phyloP scores from a whole-genome alignment of 1,140 invertebrate species.

The Panulirus ornatus region DNA sequence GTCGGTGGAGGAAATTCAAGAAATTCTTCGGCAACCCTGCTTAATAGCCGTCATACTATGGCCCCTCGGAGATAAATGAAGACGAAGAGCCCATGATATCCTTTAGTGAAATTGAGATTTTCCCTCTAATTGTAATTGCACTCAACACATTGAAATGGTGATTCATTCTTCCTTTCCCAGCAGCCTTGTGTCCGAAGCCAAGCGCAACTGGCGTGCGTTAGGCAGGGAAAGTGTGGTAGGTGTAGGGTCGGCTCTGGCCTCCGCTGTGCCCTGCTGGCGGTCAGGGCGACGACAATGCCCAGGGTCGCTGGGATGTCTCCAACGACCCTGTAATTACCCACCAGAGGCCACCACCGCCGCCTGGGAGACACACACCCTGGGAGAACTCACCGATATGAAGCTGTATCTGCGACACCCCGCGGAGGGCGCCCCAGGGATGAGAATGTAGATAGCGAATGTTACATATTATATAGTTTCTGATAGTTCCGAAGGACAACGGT shows the following conservation, averaged over 20 bases:
- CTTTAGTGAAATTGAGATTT: constrained; percentile 42
- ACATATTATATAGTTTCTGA: too few species aligned
- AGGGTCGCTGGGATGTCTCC: constrained; percentile 29
- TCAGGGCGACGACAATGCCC: constrained; percentile 21
- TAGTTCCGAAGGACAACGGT: too few species aligned
- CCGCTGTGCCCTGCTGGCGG: constrained; percentile 17
- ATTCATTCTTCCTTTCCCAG: too few species aligned
- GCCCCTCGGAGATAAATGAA: not conserved
- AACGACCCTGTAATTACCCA: constrained; percentile 51
- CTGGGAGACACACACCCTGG: constrained; percentile 41
- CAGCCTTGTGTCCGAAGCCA: not conserved
- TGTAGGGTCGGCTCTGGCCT: not conserved
- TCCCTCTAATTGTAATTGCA: constrained; percentile 48
- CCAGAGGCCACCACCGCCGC: constrained; percentile 42
- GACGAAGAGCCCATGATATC: not conserved
- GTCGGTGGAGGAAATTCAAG: too few species aligned
- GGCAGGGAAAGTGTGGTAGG: not conserved
- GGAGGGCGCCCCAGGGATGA: too few species aligned
- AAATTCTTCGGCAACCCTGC: too few species aligned
- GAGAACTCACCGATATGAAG: constrained; percentile 25
- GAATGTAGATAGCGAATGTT: too few species aligned
- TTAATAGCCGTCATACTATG: not conserved
- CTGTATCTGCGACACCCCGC: not conserved
- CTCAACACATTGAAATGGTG: too few species aligned
- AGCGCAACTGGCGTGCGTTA: not conserved